Percentiles rank a stretch among this genome's conserved stretches.
Conservation (phyloP, 2,797 vertebrate genomes). For the Malacoraja senta region DNA sequence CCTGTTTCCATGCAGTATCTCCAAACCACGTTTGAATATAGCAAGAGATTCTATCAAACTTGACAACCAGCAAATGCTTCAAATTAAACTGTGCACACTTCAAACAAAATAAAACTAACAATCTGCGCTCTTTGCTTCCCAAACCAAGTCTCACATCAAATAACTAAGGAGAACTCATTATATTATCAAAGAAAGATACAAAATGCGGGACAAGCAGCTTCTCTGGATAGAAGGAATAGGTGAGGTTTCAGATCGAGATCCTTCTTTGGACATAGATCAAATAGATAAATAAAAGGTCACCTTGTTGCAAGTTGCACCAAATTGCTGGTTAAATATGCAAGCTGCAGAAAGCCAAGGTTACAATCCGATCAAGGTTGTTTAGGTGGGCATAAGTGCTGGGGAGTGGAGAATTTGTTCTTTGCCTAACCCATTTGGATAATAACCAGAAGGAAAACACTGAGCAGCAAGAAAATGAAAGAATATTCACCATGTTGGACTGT, state of each 20-base stretch:
- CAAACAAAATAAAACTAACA: not conserved
- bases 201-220: no score
- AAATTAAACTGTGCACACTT: not conserved
- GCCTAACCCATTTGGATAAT: not conserved
- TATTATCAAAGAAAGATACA: not conserved
- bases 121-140: not conserved
- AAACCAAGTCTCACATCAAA: not conserved
- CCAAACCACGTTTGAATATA: not conserved
- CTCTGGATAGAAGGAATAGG: no score
- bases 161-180: not conserved
- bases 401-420: not conserved
- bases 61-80: not conserved
- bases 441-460: not conserved
- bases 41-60: not conserved
- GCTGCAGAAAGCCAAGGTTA: not conserved
- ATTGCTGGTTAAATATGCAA: not conserved
- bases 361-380: not conserved
- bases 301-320: not conserved
- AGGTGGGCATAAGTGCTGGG: no score
- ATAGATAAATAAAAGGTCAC: not conserved
- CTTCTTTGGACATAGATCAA: no score
- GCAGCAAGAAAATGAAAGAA: slow-evolving; percentile 7
- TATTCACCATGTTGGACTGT: slow-evolving; percentile 89
- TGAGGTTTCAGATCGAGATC: no score
- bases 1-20: no score